Evolutionary conservation across 1,140 invertebrate genomes (phyloP), one percentile per base, ranked within the genome.

Genomic region (Tetragonula clypearis): DNA sequence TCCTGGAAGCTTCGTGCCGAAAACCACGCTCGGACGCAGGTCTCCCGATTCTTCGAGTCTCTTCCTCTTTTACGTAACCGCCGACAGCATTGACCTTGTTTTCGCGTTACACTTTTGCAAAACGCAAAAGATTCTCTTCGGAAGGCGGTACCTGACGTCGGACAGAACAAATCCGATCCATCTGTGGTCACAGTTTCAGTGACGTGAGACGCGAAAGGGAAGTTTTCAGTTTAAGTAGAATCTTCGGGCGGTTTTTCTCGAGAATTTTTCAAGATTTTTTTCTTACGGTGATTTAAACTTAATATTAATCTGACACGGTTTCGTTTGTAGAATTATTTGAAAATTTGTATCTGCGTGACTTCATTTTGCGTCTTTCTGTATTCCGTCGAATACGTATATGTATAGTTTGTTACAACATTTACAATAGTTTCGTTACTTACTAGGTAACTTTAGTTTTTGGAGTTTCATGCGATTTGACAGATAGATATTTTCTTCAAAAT

Each of bases 1-100:
- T 60, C 76, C 62, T 65, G 49, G 72, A 88, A 88, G 79, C 87
- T 79, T 55, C 58, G 30, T 21, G 30, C 56, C 60, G 60, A 82
- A 82, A 76, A 56, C 30, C 56, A 21, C 56, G 11, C 62, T 68
- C 81, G 79, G 19, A 41, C 26, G 19, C 41, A 60, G 35, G 66
- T 9, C 68, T 12, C 30, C 68, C 68, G 15, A 21, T 26, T 14
- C 21, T 62, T 19, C 53, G 30, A 19, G n/a, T n/a, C n/a, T 26
- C 19, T 14, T 56, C 65, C 62, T 53, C 15, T n/a, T 81, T 66
- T 76, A 49, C 58, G 60, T 56, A 66, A 66, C 23, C 81, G 12
- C 14, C n/a, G 14, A 49, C n/a, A 62, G 6, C 55, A 53, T 81
- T 73, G 35, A 62, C 56, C 79, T 53, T 53, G 12, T 65, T 82